A percentile compares a stretch with the other conserved stretches of the same genome.
These are phyloP conservation scores for Bos javanicus DNA, from an alignment of 2,113 vertebrate species.

Conservation along the genomic window DNA sequence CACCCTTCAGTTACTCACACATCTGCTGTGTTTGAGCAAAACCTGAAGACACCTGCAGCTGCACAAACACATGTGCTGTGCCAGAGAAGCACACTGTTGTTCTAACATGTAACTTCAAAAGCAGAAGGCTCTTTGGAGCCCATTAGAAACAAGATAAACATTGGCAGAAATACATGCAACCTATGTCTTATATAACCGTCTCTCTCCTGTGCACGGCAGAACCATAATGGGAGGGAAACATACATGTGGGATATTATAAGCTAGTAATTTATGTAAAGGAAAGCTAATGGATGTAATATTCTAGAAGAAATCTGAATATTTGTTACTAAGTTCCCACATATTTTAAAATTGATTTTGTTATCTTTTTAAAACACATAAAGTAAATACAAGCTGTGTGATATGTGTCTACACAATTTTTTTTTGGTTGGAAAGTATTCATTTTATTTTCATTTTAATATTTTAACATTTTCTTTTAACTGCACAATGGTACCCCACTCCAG, in stretches of 20 bases:
- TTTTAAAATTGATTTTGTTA: background rate
- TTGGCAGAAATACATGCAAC: background rate
- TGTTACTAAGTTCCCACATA: background rate
- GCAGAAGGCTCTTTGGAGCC: background rate
- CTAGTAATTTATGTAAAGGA: background rate
- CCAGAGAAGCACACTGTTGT: background rate
- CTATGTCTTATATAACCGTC: background rate
- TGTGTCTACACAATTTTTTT: background rate
- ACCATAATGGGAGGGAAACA: background rate
- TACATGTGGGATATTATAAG: background rate
- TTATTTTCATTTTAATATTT: constrained; percentile 58
- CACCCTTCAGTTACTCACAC: background rate
- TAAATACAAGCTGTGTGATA: background rate
- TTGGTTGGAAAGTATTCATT: constrained; percentile 43
- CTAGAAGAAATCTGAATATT: background rate
- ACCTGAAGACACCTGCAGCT: background rate
- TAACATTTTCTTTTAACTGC: constrained; percentile 48
- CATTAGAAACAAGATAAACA: background rate
- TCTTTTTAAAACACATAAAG: background rate
- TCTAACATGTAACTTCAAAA: background rate
- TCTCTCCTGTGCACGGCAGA: background rate
- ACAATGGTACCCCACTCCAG: background rate
- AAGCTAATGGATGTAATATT: background rate
- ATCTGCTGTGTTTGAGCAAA: background rate
- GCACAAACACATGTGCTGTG: background rate